phyloP scores from a whole-genome alignment of 2,888 invertebrate species.

The Ommatoiulus sabulosus region DNA sequence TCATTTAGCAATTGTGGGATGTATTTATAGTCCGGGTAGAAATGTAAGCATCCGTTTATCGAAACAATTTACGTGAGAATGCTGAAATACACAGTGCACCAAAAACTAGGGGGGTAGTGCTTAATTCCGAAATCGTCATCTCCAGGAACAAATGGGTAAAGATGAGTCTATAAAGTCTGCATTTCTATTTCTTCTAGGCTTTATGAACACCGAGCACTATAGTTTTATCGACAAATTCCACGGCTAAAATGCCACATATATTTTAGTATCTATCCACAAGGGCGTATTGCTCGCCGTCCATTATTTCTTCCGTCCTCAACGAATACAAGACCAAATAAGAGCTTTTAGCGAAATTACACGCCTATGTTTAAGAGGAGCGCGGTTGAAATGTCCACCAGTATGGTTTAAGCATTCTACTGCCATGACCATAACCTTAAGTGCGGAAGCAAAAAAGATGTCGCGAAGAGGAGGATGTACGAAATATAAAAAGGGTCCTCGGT shows the following conservation, averaged over 20 bases:
- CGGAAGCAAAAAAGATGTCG: background rate
- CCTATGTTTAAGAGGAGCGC: background rate
- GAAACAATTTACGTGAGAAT: too few species aligned
- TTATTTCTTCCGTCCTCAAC: background rate
- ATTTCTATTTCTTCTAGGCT: background rate
- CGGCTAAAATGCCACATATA: background rate
- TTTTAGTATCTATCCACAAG: background rate
- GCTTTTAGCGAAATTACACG: conserved; percentile 26
- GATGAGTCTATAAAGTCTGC: background rate
- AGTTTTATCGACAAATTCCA: background rate
- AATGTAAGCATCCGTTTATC: too few species aligned
- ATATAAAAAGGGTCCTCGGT: conserved; percentile 23
- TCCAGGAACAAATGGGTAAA: background rate
- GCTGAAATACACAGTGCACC: background rate
- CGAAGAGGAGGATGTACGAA: background rate
- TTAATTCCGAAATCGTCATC: too few species aligned
- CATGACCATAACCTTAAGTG: conserved; percentile 34
- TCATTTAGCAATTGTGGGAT: too few species aligned
- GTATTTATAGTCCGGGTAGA: too few species aligned
- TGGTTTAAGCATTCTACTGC: conserved; percentile 28
- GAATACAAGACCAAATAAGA: background rate
- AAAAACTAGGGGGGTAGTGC: background rate
- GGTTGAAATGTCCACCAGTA: conserved; percentile 14
- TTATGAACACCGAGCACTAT: background rate
- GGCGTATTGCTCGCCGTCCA: background rate